Evolutionary conservation across 2,888 invertebrate genomes (phyloP), one percentile per base, ranked within the genome.

Genomic region (Meteorus colon): DNA sequence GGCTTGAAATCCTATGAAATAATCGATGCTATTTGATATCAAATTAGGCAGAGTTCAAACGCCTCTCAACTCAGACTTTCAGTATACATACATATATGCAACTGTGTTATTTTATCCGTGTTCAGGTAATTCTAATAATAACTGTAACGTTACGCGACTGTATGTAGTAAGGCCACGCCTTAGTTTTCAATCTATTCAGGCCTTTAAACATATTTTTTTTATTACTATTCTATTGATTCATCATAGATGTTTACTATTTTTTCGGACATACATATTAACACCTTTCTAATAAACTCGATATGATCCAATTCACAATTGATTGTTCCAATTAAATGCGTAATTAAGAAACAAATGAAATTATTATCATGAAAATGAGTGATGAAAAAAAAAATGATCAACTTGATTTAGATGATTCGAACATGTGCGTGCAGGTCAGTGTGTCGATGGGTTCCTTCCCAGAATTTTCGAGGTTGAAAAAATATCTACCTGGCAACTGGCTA

Each of bases 401-500:
- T 12, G 27, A 14, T 60, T 62, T 62, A 12, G 19, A 71, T 8
- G 14, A 60, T 41, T n/a, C 41, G 24, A 71, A 65, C 55, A 66
- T 60, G 45, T 51, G 41, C 24, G 51, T 51, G 51, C 19, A 63
- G 75, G 75, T 75, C 75, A 75, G 70, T 75, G 55, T 75, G 75
- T 75, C 75, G 69, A 75, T 75, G 69, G 75, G 75, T 63, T 65
- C 65, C 70, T 37, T 8, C 63, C 51, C 51, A 34, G 59, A 69
- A 75, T 70, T 70, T 41, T 51, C 51, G 34, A 34, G 19, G 55
- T 55, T 69, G 51, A 70, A 63, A 75, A 63, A 75, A 60, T 59
- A 63, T 65, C 65, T 70, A 63, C 75, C 63, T 75, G 75, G 75
- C 70, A 75, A 75, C 75, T 65, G 34, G 55, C 55, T 55, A 55